Evolutionary conservation across 2,113 vertebrate species (phyloP), one percentile per base, ranked within the genome.

Genomic region (Anolis sagrei): DNA sequence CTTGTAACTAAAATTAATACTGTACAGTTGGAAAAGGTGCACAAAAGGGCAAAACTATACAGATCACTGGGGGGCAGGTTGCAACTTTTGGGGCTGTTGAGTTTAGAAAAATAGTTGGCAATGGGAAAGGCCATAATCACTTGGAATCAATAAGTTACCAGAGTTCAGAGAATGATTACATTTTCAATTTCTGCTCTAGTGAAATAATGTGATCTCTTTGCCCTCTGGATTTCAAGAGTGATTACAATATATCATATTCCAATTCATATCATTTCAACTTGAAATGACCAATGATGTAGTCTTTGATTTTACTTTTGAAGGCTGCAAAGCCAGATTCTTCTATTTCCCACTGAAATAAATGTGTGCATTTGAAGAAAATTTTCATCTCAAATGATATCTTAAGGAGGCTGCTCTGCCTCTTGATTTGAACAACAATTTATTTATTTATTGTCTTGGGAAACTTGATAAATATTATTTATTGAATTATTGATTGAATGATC

Each of bases 181-280:
- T 88, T 92, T 89, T 82, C 87, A 82, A 78, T 92, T 94, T 94
- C 89, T 83, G 76, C n/a, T 68, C n/a, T 0, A 83, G 81, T 44
- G 39, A 18, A 90, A 90, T 44, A 76, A 86, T 61, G 79, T 74
- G 89, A 89, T 87, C 79, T 82, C 51, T 32, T 44, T 76, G 80
- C 25, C 64, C 90, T 87, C 19, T 16, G 75, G 81, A 89, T 77
- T 93, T 88, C 85, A 61, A 84, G 92, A 94, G 74, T 49, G 83
- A 86, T 81, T 87, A 23, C 66, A 54, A 69, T 72, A 87, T 87
- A 91, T 79, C 85, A 92, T 82, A 93, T n/a, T 34, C 18, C 66
- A 74, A 51, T 84, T 78, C 81, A 87, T 48, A 69, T 2, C 73
- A 83, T 89, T 90, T 68, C 83, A 93, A 92, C 86, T 88, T 69